Conservation (phyloP, 2,797 vertebrate species). For the Epinephelus coioides region DNA sequence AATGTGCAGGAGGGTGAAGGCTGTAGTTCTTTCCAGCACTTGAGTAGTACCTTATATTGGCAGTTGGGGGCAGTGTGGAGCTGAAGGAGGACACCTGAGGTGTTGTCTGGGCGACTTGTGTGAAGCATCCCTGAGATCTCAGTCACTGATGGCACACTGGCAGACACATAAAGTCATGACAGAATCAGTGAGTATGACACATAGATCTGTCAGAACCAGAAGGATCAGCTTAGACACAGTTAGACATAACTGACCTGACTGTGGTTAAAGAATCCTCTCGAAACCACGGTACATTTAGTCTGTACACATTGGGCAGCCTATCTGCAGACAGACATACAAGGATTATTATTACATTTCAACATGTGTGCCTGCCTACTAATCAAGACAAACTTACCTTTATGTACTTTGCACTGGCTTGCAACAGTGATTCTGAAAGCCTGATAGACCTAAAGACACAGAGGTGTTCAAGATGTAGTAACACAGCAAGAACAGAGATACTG, state of each 20-base stretch:
- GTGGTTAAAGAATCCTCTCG: slow-evolving; percentile 91
- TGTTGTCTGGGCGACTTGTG: slow-evolving; percentile 87
- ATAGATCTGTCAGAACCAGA: not conserved
- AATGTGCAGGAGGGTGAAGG: not conserved
- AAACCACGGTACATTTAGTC: slow-evolving; percentile 94
- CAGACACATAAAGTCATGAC: slow-evolving; percentile 22
- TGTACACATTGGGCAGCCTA: slow-evolving; percentile 90
- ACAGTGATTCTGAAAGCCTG: slow-evolving; percentile 94
- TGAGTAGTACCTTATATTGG: slow-evolving; percentile 91
- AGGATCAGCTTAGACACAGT: no score
- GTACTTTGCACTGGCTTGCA: slow-evolving; percentile 88
- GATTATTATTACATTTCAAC: not conserved
- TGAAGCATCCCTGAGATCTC: slow-evolving; percentile 95
- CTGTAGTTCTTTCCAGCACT: not conserved
- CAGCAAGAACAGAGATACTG: not conserved
- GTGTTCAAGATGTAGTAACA: not conserved
- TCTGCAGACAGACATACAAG: slow-evolving; percentile 77
- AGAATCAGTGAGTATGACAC: not conserved
- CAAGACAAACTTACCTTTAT: slow-evolving; percentile 85
- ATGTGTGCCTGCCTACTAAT: rapidly evolving
- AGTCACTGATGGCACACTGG: slow-evolving; percentile 89
- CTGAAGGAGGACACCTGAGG: slow-evolving; percentile 85
- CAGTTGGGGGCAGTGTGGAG: slow-evolving; percentile 95
- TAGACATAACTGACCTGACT: slow-evolving; percentile 82
- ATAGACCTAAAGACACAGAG: slow-evolving; percentile 88